Conservation (phyloP, 2,113 vertebrate species). For the Erpornis zantholeuca region DNA sequence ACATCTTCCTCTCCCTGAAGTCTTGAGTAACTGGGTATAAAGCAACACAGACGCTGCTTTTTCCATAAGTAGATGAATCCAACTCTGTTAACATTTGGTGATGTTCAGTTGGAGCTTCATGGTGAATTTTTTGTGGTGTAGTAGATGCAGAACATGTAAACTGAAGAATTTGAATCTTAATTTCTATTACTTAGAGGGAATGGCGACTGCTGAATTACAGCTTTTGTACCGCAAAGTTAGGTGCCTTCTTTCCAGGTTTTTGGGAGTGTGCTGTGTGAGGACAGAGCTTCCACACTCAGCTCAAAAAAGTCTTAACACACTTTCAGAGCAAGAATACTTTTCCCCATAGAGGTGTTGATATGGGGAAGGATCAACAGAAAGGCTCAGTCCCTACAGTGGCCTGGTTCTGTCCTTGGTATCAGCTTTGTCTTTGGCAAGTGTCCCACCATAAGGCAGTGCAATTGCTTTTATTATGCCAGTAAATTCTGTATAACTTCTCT, state of each 20-base stretch:
- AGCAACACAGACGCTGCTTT: neutral
- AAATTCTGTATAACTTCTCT: neutral
- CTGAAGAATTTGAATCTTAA: neutral
- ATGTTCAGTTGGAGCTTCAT: neutral
- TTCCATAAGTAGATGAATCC: neutral
- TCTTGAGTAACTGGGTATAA: neutral
- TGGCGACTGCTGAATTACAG: neutral
- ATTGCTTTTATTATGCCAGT: neutral
- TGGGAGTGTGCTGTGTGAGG: rapidly evolving
- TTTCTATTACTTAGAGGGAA: neutral
- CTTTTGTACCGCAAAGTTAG: neutral
- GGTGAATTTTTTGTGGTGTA: neutral
- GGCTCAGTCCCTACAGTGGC: neutral
- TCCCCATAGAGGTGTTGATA: neutral
- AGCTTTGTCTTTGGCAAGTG: neutral
- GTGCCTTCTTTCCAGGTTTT: neutral
- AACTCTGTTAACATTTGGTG: neutral
- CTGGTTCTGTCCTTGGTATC: neutral
- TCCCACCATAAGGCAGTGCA: neutral
- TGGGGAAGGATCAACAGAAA: rapidly evolving
- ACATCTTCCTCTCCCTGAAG: neutral
- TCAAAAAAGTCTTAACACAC: neutral
- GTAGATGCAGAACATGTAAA: neutral
- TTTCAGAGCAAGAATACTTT: neutral
- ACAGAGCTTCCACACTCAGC: neutral